Evolutionary conservation across 2,888 invertebrate species (phyloP).

Genomic region (Nephrotoma flavescens): DNA sequence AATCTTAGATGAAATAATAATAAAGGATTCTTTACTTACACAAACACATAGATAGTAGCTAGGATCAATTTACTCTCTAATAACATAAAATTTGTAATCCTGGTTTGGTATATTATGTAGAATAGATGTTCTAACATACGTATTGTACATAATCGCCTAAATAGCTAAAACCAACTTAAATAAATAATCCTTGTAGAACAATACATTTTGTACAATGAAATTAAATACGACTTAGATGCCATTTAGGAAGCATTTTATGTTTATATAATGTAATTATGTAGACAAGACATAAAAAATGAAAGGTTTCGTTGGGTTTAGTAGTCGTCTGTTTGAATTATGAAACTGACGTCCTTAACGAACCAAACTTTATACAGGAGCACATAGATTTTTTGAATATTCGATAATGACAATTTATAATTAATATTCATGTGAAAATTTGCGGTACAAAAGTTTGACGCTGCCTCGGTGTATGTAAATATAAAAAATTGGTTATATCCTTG

Average conservation of each 20-base stretch:
- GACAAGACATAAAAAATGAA: not conserved
- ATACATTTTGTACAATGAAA: not conserved
- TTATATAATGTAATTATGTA: not conserved
- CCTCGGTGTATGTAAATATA: not conserved
- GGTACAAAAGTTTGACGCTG: not conserved
- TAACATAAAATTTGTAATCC: not conserved
- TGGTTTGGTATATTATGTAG: not conserved
- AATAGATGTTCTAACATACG: not conserved
- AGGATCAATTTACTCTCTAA: not conserved
- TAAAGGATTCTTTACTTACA: not conserved
- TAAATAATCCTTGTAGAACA: not conserved
- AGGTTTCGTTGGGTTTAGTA: not conserved
- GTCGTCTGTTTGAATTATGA: not conserved
- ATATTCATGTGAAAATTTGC: not conserved
- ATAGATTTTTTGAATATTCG: not conserved
- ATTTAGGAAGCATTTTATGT: not conserved
- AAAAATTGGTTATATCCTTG: not conserved
- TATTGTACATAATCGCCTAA: not conserved
- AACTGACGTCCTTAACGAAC: not conserved
- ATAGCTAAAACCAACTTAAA: not conserved
- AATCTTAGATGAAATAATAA: not conserved
- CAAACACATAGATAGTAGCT: not conserved
- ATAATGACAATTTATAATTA: not conserved
- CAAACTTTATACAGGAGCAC: not conserved
- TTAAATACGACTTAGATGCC: not conserved